Evolutionary conservation across 53 echinoderm and acorn worm genomes (phyloP).

Genomic region (Stichopus horrens): DNA sequence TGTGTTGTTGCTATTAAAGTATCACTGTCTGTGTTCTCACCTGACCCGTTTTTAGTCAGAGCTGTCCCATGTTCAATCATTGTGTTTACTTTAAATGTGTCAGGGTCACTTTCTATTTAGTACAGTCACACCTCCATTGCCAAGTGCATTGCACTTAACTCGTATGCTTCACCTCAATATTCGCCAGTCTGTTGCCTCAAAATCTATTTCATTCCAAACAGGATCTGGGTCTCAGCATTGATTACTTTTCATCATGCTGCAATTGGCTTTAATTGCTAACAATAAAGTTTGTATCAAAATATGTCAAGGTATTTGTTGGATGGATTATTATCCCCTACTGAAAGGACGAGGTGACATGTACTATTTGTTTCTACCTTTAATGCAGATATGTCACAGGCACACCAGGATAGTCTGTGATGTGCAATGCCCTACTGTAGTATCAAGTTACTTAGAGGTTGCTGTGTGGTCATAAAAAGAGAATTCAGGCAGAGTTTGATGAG

Average conservation of each 20-base stretch:
- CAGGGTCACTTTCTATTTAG: too few species aligned
- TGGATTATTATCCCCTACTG: slow-evolving; percentile 5
- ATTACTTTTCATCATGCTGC: slow-evolving; percentile 11
- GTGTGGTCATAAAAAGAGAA: too few species aligned
- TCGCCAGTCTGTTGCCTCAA: neutral
- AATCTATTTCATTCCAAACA: neutral
- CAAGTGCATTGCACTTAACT: neutral
- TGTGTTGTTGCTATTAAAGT: too few species aligned
- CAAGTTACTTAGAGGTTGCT: too few species aligned
- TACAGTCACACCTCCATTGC: neutral
- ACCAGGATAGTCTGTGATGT: too few species aligned
- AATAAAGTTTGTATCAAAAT: slow-evolving; percentile 18
- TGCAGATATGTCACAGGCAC: too few species aligned
- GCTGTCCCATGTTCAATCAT: too few species aligned
- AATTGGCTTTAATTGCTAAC: neutral
- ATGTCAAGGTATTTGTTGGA: neutral
- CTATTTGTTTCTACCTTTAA: neutral
- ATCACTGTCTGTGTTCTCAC: too few species aligned
- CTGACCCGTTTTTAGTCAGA: too few species aligned
- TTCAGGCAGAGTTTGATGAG: too few species aligned
- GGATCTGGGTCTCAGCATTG: neutral
- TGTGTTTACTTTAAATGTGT: too few species aligned
- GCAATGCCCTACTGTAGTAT: too few species aligned
- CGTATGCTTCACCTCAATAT: neutral
- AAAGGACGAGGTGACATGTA: neutral